phyloP scores from a whole-genome alignment of 1,140 invertebrate genomes.

The Nebria ingens region DNA sequence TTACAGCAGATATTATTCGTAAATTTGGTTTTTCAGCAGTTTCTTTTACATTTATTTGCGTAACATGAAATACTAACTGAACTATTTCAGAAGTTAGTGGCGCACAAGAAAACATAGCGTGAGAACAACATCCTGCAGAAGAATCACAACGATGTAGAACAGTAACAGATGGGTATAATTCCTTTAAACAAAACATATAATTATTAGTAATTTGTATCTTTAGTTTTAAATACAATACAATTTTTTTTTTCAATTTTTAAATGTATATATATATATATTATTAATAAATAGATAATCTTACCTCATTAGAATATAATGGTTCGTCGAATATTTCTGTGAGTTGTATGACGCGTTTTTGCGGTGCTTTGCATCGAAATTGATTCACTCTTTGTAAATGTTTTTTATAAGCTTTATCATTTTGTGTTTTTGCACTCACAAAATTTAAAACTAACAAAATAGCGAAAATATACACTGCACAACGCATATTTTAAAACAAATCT shows the following conservation, averaged over 20 bases:
- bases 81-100: conserved; percentile 16
- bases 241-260: background rate
- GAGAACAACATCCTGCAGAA: conserved; percentile 33
- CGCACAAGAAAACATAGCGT: conserved; percentile 28
- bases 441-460: background rate
- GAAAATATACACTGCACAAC: background rate
- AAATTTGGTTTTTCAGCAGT: background rate
- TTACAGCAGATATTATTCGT: background rate
- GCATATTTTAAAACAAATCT: background rate
- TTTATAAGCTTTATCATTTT: background rate
- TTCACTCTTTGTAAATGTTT: background rate
- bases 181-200: conserved; percentile 10
- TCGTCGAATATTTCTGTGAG: background rate
- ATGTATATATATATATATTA: background rate
- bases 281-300: too few relatives aligned
- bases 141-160: conserved; percentile 32
- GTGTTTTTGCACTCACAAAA: background rate
- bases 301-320: background rate
- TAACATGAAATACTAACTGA: background rate
- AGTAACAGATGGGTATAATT: conserved; percentile 27
- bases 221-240: conserved; percentile 3
- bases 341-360: background rate
- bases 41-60: background rate
- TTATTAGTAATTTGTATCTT: background rate
- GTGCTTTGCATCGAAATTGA: background rate